phyloP scores from a whole-genome alignment of 2,113 vertebrate genomes.

The Sigmodon hispidus region DNA sequence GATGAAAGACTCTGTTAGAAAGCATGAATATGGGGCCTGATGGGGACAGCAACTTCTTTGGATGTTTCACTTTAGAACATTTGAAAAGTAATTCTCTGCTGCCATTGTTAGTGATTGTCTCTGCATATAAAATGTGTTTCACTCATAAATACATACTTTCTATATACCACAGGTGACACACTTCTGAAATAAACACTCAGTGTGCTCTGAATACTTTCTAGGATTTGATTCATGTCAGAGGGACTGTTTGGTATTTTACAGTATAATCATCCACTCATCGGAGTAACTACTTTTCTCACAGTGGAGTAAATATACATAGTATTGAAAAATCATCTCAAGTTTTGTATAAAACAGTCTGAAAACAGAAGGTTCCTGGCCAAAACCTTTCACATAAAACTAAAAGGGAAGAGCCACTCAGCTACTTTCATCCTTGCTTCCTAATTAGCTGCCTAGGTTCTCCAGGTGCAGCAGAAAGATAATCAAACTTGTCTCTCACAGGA shows the following conservation, averaged over 20 bases:
- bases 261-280: not conserved
- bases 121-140: conserved; percentile 75
- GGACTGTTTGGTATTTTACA: not conserved
- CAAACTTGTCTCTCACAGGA: not conserved
- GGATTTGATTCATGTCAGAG: not conserved
- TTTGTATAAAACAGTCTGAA: not conserved
- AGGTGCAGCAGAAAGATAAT: not conserved
- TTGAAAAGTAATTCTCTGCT: conserved; percentile 79
- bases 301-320: fast-evolving
- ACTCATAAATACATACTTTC: not conserved
- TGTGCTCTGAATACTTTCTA: not conserved
- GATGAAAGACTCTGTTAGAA: conserved; percentile 72
- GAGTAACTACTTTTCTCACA: not conserved
- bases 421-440: not conserved
- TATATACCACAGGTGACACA: conserved; percentile 8
- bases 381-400: not conserved
- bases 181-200: not conserved
- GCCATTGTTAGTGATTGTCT: conserved; percentile 60
- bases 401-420: not conserved
- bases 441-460: not conserved
- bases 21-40: conserved; percentile 74
- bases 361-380: not conserved
- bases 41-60: conserved; percentile 69
- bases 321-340: not conserved
- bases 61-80: conserved; percentile 76